Percentiles rank a stretch among this genome's conserved stretches.
Evolutionary conservation across 2,113 vertebrate species (phyloP).

Genomic region (Hemiscyllium ocellatum): DNA sequence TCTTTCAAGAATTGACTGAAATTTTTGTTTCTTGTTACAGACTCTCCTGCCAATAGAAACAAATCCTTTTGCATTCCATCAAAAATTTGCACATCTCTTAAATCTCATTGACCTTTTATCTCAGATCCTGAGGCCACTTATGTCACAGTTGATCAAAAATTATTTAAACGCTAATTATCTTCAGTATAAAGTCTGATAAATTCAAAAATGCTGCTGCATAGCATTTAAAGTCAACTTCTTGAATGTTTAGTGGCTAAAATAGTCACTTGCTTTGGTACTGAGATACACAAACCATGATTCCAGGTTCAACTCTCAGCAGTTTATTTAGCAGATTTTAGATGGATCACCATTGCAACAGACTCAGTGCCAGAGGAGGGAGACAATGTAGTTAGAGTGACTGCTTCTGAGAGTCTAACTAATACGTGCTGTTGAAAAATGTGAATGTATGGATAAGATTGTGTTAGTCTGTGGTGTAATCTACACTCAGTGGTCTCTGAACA

Average conservation of each 20-base stretch:
- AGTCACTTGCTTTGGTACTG: not conserved
- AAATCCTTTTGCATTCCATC: not conserved
- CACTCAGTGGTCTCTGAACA: not conserved
- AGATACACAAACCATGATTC: not conserved
- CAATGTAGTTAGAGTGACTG: not conserved
- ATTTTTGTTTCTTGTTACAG: not conserved
- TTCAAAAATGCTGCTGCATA: not conserved
- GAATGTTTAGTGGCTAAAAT: not conserved
- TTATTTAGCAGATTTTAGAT: not conserved
- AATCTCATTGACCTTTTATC: not conserved
- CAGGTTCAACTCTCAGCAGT: not conserved
- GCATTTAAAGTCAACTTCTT: not conserved
- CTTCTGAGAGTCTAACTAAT: not conserved
- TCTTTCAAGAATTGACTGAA: not conserved
- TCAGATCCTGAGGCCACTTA: not conserved
- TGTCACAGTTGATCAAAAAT: not conserved
- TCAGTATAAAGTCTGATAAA: not conserved
- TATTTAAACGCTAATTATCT: not conserved
- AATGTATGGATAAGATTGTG: not conserved
- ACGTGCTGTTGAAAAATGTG: not conserved
- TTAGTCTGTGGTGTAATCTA: not conserved
- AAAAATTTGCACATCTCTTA: not conserved
- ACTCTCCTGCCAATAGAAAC: not conserved
- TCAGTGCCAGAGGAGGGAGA: not conserved
- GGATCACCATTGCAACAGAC: not conserved